A percentile compares a stretch with the other conserved stretches of the same genome.
These are phyloP conservation scores for Lochmaea capreae DNA, from an alignment of 2,888 invertebrate genomes.

Conservation along the genomic window DNA sequence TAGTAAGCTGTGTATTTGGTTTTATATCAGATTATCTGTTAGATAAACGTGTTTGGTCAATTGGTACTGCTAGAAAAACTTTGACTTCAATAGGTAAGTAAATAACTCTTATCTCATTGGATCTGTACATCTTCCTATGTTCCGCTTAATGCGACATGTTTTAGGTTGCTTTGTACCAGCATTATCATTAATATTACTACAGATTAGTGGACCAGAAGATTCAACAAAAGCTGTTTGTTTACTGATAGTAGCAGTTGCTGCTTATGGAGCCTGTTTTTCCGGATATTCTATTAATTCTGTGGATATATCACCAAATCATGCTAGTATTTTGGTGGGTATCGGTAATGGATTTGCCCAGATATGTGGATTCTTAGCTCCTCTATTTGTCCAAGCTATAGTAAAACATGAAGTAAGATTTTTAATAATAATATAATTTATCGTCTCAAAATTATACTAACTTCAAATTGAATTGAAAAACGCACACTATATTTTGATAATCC, in stretches of 20 bases:
- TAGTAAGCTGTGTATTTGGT: constrained; percentile 78
- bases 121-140: no score
- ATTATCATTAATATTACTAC: constrained; percentile 73
- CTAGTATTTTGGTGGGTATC: constrained; percentile 86
- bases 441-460: no score
- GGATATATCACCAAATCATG: constrained; percentile 86
- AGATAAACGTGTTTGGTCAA: constrained; percentile 58
- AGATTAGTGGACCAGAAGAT: constrained; percentile 63
- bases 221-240: constrained; percentile 74
- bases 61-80: constrained; percentile 56
- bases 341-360: constrained; percentile 83
- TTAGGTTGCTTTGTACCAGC: constrained; percentile 70
- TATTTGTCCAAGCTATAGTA: constrained; percentile 78
- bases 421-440: no score
- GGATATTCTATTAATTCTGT: constrained; percentile 86
- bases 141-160: constrained; percentile 57
- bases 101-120: no score
- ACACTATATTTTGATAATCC: no score
- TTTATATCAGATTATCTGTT: constrained; percentile 73
- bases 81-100: constrained; percentile 60
- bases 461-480: no score
- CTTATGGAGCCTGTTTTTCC: constrained; percentile 80
- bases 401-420: constrained; percentile 71
- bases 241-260: constrained; percentile 78
- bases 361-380: constrained; percentile 84